Percentiles rank a stretch among this genome's conserved stretches.
Conservation (phyloP, 1,140 invertebrate genomes). For the Ctenoplectra terminalis region DNA sequence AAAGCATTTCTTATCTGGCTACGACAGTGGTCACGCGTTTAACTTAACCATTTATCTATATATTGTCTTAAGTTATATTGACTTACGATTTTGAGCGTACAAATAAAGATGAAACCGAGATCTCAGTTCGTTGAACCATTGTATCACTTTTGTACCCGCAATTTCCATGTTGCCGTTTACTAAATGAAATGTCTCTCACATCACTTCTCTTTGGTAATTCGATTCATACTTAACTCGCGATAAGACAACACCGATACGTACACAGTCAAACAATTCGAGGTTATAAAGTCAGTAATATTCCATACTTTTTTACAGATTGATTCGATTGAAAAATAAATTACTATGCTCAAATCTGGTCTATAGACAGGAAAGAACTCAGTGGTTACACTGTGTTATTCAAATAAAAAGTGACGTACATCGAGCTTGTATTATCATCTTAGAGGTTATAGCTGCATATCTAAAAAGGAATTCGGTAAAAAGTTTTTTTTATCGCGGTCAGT, state of each 20-base stretch:
- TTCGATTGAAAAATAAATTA: neutral
- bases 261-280: neutral
- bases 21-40: neutral
- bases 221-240: conserved; percentile 34
- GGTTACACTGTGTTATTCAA: conserved; percentile 1
- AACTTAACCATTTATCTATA: neutral
- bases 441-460: conserved; percentile 38
- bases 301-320: neutral
- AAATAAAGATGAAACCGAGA: conserved; percentile 73
- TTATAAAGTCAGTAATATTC: conserved; percentile 5
- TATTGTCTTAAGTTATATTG: neutral
- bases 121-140: conserved; percentile 77
- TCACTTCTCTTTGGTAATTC: conserved; percentile 12
- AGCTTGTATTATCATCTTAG: conserved; percentile 14
- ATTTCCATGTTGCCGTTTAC: conserved; percentile 70
- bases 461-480: neutral
- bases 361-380: neutral
- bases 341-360: neutral
- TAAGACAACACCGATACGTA: conserved; percentile 20
- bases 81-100: conserved; percentile 74
- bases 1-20: neutral
- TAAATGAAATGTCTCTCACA: conserved; percentile 29
- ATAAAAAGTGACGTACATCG: neutral
- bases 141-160: conserved; percentile 68
- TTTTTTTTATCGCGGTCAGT: conserved; percentile 1